Base-by-base conservation (phyloP, 1,140 invertebrate species). In the Drosophila ironensis region DNA sequence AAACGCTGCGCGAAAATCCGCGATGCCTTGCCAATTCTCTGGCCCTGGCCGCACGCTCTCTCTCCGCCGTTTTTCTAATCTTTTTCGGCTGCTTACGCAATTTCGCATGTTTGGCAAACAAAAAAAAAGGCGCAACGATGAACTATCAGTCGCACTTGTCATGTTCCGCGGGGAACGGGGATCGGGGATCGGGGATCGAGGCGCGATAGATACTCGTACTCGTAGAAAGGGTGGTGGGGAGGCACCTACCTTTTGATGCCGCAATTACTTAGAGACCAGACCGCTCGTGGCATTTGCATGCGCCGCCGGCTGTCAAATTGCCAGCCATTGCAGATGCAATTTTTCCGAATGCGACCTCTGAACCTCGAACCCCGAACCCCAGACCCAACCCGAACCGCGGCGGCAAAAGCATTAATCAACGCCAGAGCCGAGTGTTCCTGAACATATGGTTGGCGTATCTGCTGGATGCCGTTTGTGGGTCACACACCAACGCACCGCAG, bases 51-150 rank as follows among this genome's bases (percentile, higher is more conserved):
- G 27, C 9, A 17, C 27, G 4, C 17, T 24, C 38, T 35, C 60
- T 64, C 30, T 56, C 44, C 16, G 24, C 45, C 12, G 16, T 25
- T 25, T 59, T 61, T 63, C 60, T 63, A 63, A 66, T 59, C 44
- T 20, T 7, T 9, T 7, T 3, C n/a, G 20, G 37, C 20, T 41
- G 63, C 69, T 84, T 84, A 84, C 78, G 73, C 78, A 82, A 82
- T 78, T 63, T 84, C 54, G 59, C 50, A 82, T 82, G 78, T 82
- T 82, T 82, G 78, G 25, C 78, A 82, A 82, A 82, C 78, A 82
- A 56, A 63, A 68, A 47, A 54, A 51, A 70, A 57, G 38, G 28
- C 28, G 54, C 4, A 46, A 20, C 22, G 25, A 33, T 25, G n/a
- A n/a, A 19, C 56, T 59, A 61, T 61, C 52, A 57, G 53, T 45